These are phyloP conservation scores for Anguilla anguilla DNA, from an alignment of 2,797 vertebrate species.

Conservation along the genomic window DNA sequence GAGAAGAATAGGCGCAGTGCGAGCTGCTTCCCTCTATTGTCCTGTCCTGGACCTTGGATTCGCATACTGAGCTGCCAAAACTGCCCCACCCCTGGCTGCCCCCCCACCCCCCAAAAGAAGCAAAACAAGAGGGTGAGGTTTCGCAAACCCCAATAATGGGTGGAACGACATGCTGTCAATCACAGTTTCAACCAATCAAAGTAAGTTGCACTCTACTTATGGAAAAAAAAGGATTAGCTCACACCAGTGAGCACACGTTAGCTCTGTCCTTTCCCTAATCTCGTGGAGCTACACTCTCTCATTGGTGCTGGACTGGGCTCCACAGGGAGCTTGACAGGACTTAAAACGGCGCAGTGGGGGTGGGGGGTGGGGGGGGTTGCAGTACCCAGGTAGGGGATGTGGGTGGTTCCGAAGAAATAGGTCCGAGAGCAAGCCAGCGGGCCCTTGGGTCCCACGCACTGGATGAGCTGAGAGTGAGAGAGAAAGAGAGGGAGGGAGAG, in stretches of 20 bases:
- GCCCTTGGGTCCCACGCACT: slow-evolving; percentile 93
- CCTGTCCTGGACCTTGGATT: neutral
- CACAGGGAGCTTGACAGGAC: too few species aligned
- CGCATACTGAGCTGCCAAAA: neutral
- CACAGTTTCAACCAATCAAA: neutral
- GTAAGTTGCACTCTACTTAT: neutral
- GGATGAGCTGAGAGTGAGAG: slow-evolving; percentile 76
- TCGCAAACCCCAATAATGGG: too few species aligned
- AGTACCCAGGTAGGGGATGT: slow-evolving; percentile 86
- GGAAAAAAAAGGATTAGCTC: neutral
- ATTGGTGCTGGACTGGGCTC: too few species aligned
- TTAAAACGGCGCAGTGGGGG: too few species aligned
- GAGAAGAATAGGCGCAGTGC: neutral
- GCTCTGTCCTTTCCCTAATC: too few species aligned
- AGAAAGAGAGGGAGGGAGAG: neutral
- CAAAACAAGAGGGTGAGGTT: neutral
- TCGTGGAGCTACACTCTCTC: too few species aligned
- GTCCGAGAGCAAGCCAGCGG: slow-evolving; percentile 91
- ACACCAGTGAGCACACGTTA: too few species aligned
- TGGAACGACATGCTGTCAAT: too few species aligned
- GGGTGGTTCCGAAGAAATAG: slow-evolving; percentile 92
- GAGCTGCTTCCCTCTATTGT: neutral
- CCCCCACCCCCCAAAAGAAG: neutral
- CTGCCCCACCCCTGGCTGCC: neutral
- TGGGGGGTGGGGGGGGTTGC: neutral